Conservation (phyloP, 2,113 vertebrate genomes). For the Vimba vimba region DNA sequence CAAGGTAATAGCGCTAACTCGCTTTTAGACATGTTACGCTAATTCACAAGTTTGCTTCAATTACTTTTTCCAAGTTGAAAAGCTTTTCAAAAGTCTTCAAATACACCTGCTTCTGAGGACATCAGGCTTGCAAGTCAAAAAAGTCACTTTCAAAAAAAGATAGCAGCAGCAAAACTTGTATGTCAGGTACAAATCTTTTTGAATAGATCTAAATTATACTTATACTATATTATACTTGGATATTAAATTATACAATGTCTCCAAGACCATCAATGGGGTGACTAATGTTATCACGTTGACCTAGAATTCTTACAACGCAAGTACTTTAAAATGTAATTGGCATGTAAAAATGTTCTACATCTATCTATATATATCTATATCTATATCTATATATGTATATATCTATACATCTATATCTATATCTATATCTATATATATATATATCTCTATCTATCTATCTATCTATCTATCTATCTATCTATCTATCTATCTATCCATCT, state of each 20-base stretch:
- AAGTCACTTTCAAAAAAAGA: constrained; percentile 4
- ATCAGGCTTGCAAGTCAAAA: background rate
- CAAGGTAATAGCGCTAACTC: constrained; percentile 8
- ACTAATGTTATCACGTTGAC: background rate
- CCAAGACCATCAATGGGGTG: background rate
- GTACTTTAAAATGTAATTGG: background rate
- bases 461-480: too few species aligned
- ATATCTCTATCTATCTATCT: too few species aligned
- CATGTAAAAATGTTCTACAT: too few species aligned
- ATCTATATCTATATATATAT: too few species aligned
- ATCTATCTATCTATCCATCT: too few species aligned
- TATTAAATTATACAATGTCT: too few species aligned
- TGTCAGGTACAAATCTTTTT: background rate
- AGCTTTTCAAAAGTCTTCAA: background rate
- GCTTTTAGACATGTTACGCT: constrained; percentile 6
- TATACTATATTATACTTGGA: too few species aligned
- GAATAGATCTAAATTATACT: background rate
- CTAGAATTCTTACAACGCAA: background rate
- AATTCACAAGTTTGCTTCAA: constrained; percentile 10
- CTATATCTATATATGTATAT: too few species aligned
- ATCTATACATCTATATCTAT: too few species aligned
- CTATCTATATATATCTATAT: too few species aligned
- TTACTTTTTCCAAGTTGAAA: background rate
- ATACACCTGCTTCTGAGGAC: constrained; percentile 16
- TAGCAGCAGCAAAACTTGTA: background rate